Conservation (phyloP, 2,888 invertebrate species). For the Belgica antarctica region DNA sequence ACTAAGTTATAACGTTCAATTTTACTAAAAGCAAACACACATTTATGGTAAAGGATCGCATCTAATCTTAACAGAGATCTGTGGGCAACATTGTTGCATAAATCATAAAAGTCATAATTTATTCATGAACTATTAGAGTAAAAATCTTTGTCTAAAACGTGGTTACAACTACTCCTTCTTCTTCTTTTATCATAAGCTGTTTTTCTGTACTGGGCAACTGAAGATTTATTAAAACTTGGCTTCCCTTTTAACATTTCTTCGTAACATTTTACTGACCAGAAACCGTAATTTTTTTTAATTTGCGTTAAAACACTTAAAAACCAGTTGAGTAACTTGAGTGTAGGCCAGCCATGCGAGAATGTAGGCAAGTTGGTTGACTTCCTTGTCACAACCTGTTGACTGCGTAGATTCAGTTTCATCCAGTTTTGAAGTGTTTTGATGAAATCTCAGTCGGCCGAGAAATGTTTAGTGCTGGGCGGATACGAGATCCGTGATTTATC, state of each 20-base stretch:
- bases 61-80: not conserved
- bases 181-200: not conserved
- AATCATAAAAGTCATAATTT: not conserved
- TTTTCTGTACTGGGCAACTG: no score
- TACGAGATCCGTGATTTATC: not conserved
- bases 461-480: not conserved
- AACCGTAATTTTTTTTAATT: not conserved
- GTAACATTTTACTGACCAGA: not conserved
- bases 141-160: not conserved
- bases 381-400: not conserved
- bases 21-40: no score
- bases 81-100: not conserved
- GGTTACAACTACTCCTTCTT: no score
- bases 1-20: no score
- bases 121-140: not conserved
- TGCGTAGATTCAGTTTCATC: not conserved
- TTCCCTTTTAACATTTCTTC: not conserved
- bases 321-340: not conserved
- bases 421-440: no score
- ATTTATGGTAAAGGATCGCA: no score
- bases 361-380: conserved; percentile 4
- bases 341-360: not conserved
- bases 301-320: not conserved
- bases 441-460: not conserved
- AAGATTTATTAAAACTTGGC: not conserved